Conservation (phyloP, 2,888 invertebrate genomes). For the Dasypogon diadema region DNA sequence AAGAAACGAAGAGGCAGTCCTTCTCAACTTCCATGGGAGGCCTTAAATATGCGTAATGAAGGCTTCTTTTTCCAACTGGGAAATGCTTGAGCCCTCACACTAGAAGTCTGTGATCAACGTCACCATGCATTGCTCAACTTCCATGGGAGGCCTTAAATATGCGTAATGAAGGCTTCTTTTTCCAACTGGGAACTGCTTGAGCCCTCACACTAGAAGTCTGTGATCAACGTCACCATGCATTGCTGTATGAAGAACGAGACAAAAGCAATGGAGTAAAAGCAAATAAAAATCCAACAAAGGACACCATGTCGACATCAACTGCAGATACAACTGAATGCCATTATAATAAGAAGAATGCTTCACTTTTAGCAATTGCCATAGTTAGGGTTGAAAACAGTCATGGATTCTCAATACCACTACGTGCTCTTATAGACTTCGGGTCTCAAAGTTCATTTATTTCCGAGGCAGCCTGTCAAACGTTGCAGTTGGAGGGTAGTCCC, state of each 20-base stretch:
- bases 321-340: no score
- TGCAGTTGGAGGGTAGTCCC: background rate
- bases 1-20: no score
- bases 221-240: background rate
- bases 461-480: background rate
- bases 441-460: background rate
- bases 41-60: no score
- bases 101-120: background rate
- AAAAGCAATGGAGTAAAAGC: background rate
- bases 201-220: background rate
- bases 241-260: background rate
- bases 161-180: no score
- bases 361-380: background rate
- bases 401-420: background rate
- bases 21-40: no score
- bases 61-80: no score
- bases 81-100: background rate
- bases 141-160: no score
- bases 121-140: background rate
- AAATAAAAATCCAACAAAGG: no score
- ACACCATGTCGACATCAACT: no score
- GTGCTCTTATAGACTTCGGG: background rate
- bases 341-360: background rate
- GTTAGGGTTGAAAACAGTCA: background rate
- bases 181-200: background rate